Conservation (phyloP, 2,888 invertebrate species). For the Smittia sp. region DNA sequence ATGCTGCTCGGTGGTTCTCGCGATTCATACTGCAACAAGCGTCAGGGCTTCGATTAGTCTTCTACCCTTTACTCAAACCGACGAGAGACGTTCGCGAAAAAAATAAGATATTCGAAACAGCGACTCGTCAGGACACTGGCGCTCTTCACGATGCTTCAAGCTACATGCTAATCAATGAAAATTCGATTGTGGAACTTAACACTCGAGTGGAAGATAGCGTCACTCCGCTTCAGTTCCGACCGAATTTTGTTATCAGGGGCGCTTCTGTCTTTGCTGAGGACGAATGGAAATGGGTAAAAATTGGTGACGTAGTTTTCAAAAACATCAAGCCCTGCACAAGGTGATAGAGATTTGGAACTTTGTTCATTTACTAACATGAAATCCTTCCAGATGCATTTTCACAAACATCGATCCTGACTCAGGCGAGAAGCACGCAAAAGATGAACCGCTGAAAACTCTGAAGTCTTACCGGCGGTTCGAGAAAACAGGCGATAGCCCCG, state of each 20-base stretch:
- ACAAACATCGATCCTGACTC: constrained; percentile 68
- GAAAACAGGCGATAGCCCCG: constrained; percentile 49
- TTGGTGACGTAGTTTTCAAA: constrained; percentile 62
- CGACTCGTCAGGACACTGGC: constrained; percentile 51
- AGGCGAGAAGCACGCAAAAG: constrained; percentile 58
- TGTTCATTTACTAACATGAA: constrained; percentile 50
- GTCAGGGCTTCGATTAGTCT: constrained; percentile 57
- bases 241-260: constrained; percentile 62
- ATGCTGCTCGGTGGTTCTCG: constrained; percentile 68
- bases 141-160: constrained; percentile 64
- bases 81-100: constrained; percentile 48
- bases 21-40: constrained; percentile 57
- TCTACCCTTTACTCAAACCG: constrained; percentile 55
- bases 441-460: constrained; percentile 64
- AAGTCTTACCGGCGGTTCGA: constrained; percentile 54
- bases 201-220: constrained; percentile 57
- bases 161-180: constrained; percentile 63
- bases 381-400: no score
- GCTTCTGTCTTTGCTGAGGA: constrained; percentile 63
- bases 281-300: constrained; percentile 64
- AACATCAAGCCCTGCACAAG: constrained; percentile 65
- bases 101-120: constrained; percentile 47
- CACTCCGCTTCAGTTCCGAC: constrained; percentile 59
- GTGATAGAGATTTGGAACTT: constrained; percentile 43
- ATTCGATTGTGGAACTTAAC: constrained; percentile 65